Evolutionary conservation across 2,888 invertebrate species (phyloP).

Genomic region (Catocala sponsa): DNA sequence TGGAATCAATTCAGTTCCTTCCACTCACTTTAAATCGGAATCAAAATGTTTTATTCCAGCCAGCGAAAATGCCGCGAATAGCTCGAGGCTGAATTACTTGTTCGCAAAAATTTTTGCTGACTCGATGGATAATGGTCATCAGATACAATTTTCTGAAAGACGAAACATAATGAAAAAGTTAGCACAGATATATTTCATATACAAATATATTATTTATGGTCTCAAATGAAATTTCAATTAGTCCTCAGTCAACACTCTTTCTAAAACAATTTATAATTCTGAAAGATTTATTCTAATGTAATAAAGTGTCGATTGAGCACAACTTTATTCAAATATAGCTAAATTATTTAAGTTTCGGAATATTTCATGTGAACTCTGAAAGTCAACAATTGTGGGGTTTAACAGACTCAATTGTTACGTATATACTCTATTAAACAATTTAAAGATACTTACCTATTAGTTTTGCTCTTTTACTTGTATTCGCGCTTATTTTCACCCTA

Average conservation of each 20-base stretch:
- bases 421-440: neutral
- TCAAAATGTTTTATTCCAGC: constrained; percentile 82
- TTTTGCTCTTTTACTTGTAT: too few species aligned
- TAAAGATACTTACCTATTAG: too few species aligned
- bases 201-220: constrained; percentile 1
- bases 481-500: too few species aligned
- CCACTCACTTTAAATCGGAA: constrained; percentile 65
- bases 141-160: constrained; percentile 23
- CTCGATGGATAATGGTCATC: constrained; percentile 40
- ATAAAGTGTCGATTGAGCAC: constrained; percentile 32
- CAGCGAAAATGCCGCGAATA: constrained; percentile 79
- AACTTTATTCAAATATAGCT: constrained; percentile 36
- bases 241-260: constrained; percentile 12
- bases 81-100: constrained; percentile 77
- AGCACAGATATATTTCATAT: constrained; percentile 11
- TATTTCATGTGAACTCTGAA: constrained; percentile 25
- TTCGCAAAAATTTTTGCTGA: constrained; percentile 69
- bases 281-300: constrained; percentile 33
- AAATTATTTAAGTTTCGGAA: constrained; percentile 33
- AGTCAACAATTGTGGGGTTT: constrained; percentile 22
- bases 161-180: constrained; percentile 32
- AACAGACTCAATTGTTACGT: constrained; percentile 14
- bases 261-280: constrained; percentile 27
- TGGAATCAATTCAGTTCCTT: constrained; percentile 55
- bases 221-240: constrained; percentile 13